Evolutionary conservation across 2,113 vertebrate species (phyloP), one percentile per base, ranked within the genome.

Genomic region (Campylomormyrus numenius): DNA sequence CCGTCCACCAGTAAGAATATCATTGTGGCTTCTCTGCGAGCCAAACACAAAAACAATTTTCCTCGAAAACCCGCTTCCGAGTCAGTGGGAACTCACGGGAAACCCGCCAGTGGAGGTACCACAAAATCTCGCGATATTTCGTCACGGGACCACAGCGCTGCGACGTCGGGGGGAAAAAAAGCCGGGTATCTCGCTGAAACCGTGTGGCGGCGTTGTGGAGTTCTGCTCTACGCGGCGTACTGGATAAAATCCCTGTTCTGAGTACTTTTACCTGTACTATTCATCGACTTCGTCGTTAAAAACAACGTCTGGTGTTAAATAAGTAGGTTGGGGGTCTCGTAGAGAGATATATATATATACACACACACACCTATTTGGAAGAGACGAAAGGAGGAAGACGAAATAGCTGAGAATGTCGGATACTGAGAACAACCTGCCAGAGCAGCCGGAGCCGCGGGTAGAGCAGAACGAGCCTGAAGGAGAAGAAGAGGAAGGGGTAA

Each of bases 401-500:
- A 49, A 10, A 21, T 21, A 48, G 85, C 50, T 45, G 42, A 83
- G 49, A 11, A 96, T 96, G 95, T 95, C 96, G 58, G 94, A 96
- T 89, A 93, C 90, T 88, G 92, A 88, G 88, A 94, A 87, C 92
- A 92, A 93, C 94, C 92, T 90, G 90, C 94, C 95, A 66, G 94
- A 91, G 85, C 46, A 58, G 95, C 95, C 93, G 94, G 94, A 95
- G 85, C 85, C 85, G 85, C 85, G 15, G 27, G 27, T 35, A 94
- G 95, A 95, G 85, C 93, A 62, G 91, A 70, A 91, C 88, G 94
- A 95, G 94, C 84, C 94, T 90, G 93, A 94, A 90, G 93, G 93
- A 91, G 94, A 92, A 88, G 88, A 93, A 91, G 95, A 90, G 31
- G 93, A 94, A 94, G 95, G 94, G 0, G 97, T 48, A 96, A 95